A percentile compares a stretch with the other conserved stretches of the same genome.
These are phyloP conservation scores for Chionodraco myersi DNA, from an alignment of 2,113 vertebrate species.

Conservation along the genomic window DNA sequence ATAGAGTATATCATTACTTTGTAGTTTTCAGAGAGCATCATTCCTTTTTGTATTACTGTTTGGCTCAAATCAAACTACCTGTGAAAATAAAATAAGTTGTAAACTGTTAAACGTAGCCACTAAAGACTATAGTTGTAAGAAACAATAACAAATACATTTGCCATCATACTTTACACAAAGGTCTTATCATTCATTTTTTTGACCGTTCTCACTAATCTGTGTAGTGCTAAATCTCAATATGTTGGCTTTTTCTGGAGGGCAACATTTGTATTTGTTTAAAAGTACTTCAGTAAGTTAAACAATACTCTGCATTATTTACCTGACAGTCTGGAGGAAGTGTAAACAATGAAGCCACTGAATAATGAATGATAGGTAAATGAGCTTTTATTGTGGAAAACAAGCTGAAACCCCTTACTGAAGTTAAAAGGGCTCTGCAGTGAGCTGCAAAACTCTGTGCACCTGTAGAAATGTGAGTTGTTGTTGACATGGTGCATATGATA, in stretches of 20 bases:
- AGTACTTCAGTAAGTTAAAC: slow-evolving; percentile 1
- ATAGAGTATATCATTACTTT: background rate
- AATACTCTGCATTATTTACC: slow-evolving; percentile 43
- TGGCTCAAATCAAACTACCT: background rate
- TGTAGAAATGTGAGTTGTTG: background rate
- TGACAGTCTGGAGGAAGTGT: slow-evolving; percentile 16
- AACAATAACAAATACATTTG: background rate
- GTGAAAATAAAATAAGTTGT: background rate
- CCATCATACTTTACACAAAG: background rate
- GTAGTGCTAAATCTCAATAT: background rate
- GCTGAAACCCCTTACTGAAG: slow-evolving; percentile 9
- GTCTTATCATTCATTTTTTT: background rate
- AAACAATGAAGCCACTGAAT: slow-evolving; percentile 39
- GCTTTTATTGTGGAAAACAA: background rate
- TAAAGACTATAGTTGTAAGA: background rate
- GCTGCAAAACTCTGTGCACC: slow-evolving; percentile 7
- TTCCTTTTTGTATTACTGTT: background rate
- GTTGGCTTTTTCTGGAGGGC: background rate
- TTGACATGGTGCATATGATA: slow-evolving; percentile 6
- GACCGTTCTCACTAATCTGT: background rate
- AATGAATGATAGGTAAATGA: slow-evolving; percentile 45
- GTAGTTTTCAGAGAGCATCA: background rate
- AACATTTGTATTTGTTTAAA: background rate
- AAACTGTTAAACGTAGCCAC: background rate
- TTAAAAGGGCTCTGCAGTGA: slow-evolving; percentile 30